A percentile compares a stretch with the other conserved stretches of the same genome.
Conservation (phyloP, 2,888 invertebrate genomes). For the Lordiphosa andalusiaca region DNA sequence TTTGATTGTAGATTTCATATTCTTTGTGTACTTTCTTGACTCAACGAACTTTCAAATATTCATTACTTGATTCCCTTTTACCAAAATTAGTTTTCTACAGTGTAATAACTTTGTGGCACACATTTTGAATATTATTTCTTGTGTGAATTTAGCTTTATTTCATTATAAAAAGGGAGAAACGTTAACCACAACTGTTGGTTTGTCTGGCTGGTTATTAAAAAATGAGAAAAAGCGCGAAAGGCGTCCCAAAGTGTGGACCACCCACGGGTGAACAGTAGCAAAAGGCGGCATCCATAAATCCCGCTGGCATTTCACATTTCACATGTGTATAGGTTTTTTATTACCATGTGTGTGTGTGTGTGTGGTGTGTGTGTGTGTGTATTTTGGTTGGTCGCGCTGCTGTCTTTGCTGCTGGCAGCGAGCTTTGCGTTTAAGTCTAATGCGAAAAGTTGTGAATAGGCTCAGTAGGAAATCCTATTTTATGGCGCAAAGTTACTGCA, state of each 20-base stretch:
- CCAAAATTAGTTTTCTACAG: conserved; percentile 13
- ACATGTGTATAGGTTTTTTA: conserved; percentile 71
- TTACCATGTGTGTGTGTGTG: conserved; percentile 49
- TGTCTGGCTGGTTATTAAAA: conserved; percentile 69
- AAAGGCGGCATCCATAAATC: conserved; percentile 61
- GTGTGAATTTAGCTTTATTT: conserved; percentile 12
- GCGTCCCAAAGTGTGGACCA: conserved; percentile 16
- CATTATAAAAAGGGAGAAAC: conserved; percentile 4
- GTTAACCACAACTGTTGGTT: conserved; percentile 54
- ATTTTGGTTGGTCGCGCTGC: conserved; percentile 34
- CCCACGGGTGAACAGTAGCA: conserved; percentile 11
- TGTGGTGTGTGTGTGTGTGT: conserved; percentile 28
- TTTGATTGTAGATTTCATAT: too few relatives aligned
- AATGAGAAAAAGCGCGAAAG: conserved; percentile 40
- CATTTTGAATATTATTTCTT: conserved; percentile 31
- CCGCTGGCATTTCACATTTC: conserved; percentile 67
- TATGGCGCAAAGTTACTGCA: conserved; percentile 73
- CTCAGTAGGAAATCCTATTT: conserved; percentile 75
- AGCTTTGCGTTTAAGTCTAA: conserved; percentile 75
- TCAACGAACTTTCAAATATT: too few relatives aligned
- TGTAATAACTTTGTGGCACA: conserved; percentile 37
- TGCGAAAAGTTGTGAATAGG: conserved; percentile 75
- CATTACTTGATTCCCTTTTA: background rate
- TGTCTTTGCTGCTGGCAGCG: conserved; percentile 61
- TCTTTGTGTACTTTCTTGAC: too few relatives aligned